Base-by-base conservation (phyloP, 2,888 invertebrate species). In the Mythimna impura region DNA sequence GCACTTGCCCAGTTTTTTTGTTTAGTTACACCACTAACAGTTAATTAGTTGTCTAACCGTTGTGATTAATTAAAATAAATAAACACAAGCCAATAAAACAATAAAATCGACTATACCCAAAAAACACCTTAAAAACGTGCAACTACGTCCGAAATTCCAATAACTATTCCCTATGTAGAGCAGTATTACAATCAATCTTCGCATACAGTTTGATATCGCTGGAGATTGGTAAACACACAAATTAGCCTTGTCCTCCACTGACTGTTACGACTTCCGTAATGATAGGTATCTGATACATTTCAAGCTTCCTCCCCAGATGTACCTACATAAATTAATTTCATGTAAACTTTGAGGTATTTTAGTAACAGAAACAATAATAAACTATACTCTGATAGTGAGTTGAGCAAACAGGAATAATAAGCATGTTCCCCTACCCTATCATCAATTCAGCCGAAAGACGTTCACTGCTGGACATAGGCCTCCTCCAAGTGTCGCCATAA, bases 211-310 rank as follows among this genome's bases (percentile, higher is more conserved):
- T 78, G 50, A 47, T 78, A 71, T 57, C 60, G 62, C 34, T 17
- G 6, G 34, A 58, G 43, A 70, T 77, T 30, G 66, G 43, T 65
- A 25, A 30, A 81, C 58, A 79, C 82, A 79, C 79, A 82, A 82
- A 82, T 82, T 78, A 78, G 52, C 43, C 71, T 71, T 71, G 82
- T 82, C 78, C 71, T 82, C 71, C 34, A 36, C 64, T 54, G 83
- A 65, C 66, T 22, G 77, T 82, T 66, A 78, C 82, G 64, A 82
- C 66, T 79, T 79, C 79, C 82, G 71, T 52, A 43, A 71, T 47
- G 52, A 82, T 61, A 78, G 68, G 60, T 64, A 57, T 82, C 71
- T 78, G 71, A 79, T 78, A 82, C 66, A 78, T 82, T 54, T 65
- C 66, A 78, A 6, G 71, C 40, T 79, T 71, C 78, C 82, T 81